Evolutionary conservation across 2,113 vertebrate species (phyloP), one percentile per base, ranked within the genome.

Genomic region (Pycnonotus jocosus): DNA sequence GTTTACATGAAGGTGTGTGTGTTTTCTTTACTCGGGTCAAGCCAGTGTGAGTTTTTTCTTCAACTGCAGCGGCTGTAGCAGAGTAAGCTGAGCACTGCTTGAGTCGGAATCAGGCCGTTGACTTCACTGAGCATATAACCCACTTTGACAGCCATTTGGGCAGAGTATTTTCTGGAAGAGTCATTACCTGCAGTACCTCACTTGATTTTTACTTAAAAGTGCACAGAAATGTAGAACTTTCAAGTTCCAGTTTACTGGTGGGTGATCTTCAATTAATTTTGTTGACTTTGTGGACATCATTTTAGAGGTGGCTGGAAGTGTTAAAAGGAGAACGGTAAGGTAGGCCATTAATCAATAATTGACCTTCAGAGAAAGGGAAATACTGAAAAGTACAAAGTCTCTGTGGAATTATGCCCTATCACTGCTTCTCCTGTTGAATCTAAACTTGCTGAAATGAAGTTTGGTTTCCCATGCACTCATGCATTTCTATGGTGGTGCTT

Each of bases 1-100:
- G 7, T 53, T 80, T 30, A 1, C 33, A 10, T 30, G 19, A 54
- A 11, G 4, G 3, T 16, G 9, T 60, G 8, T 17, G 3, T 50
- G 23, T 3, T 64, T 83, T 74, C 47, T 72, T 54, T 28, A 15
- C 12, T 2, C 0, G 1, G 2, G 3, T 38, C 9, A 71, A 68
- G 62, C 10, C 28, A 51, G 7, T 10, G 1, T 19, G 20, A 18
- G 3, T 2, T n/a, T 94, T 88, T 73, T 37, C 6, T 12, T 37
- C 18, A 10, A 31, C 25, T 58, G 15, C 80, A 6, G 3, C 47
- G 47, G 24, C 17, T 78, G 2, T 33, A n/a, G 69, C 48, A n/a
- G 20, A 4, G 38, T 65, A 57, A 72, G 40, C 3, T 61, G n/a
- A 37, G 37, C 8, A 4, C 20, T 53, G 4, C 30, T n/a, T 81